Conservation (phyloP, 2,797 vertebrate species). For the Argentina silus region DNA sequence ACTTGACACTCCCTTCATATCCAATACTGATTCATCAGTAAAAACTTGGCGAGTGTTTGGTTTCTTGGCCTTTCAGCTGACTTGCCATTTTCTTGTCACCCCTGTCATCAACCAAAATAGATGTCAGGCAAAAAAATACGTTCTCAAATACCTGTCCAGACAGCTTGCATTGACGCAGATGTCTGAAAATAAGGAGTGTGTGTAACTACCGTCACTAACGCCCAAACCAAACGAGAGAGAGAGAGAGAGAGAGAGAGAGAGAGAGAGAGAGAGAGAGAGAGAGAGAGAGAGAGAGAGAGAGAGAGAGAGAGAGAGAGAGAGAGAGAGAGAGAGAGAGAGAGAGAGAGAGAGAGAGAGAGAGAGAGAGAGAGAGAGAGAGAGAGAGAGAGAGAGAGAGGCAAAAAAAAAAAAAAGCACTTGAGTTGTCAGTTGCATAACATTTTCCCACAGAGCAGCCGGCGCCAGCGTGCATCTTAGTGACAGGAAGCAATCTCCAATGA, state of each 20-base stretch:
- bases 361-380: not conserved
- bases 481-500: constrained; percentile 10
- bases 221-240: constrained; percentile 24
- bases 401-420: no score
- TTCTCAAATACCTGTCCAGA: not conserved
- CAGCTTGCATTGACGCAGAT: not conserved
- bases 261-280: not conserved
- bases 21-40: not conserved
- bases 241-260: not conserved
- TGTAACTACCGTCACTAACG: constrained; percentile 34
- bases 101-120: not conserved
- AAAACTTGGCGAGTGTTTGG: not conserved
- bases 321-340: not conserved
- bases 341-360: not conserved
- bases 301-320: not conserved
- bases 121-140: not conserved
- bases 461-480: constrained; percentile 14
- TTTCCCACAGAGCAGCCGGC: constrained; percentile 5
- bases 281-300: not conserved
- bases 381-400: not conserved
- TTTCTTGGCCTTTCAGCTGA: not conserved
- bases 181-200: constrained; percentile 1
- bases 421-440: not conserved
- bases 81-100: not conserved
- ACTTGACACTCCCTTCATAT: no score